These are phyloP conservation scores for Madoqua kirkii DNA, from an alignment of 2,113 vertebrate species.

Conservation along the genomic window DNA sequence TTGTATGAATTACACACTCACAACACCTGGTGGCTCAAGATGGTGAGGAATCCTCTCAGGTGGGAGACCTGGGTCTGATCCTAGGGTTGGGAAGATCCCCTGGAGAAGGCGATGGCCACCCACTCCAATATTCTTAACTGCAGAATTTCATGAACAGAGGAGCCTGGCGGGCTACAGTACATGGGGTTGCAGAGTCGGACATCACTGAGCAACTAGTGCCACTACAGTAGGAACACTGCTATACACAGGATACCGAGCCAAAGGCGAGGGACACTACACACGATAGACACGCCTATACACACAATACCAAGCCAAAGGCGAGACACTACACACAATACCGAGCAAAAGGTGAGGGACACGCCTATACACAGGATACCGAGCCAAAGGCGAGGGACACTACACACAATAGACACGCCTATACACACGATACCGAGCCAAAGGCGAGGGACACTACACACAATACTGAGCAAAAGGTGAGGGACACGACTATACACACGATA, in stretches of 20 bases:
- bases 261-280: too few species aligned
- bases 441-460: not conserved
- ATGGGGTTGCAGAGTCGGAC: not conserved
- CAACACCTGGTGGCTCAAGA: not conserved
- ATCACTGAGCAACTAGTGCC: fast-evolving
- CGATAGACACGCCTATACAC: too few species aligned
- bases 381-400: not conserved
- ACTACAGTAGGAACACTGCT: not conserved
- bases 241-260: fast-evolving
- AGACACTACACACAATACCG: fast-evolving
- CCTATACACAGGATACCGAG: fast-evolving
- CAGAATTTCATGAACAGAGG: not conserved
- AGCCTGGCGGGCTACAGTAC: not conserved
- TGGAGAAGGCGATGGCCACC: not conserved
- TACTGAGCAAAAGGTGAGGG: not conserved
- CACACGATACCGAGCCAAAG: fast-evolving
- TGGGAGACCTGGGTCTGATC: not conserved
- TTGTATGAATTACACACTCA: not conserved
- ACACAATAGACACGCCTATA: too few species aligned
- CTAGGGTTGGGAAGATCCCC: not conserved
- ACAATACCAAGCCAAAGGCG: fast-evolving
- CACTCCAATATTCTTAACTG: not conserved
- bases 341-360: not conserved
- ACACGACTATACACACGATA: fast-evolving
- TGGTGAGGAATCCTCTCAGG: not conserved